Evolutionary conservation across 35 echinoderm and acorn worm genomes (phyloP).

Genomic region (Eucidaris tribuloides): DNA sequence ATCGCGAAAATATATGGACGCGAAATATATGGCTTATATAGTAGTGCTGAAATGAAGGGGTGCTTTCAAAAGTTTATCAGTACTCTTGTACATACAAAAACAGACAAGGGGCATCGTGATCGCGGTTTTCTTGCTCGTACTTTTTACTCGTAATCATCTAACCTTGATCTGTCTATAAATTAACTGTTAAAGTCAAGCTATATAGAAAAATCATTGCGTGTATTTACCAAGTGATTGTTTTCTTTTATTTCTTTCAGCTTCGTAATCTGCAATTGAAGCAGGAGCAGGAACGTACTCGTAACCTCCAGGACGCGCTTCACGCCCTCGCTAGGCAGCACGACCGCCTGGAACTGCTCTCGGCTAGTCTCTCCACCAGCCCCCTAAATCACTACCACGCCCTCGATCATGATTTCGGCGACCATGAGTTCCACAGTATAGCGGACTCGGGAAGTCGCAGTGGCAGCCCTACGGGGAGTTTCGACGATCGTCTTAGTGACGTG

Average conservation of each 20-base stretch:
- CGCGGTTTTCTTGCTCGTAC: no score
- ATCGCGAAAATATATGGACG: no score
- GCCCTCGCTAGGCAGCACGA: slow-evolving; percentile 45
- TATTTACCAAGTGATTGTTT: background rate
- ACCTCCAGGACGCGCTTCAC: slow-evolving; percentile 56
- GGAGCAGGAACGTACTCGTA: slow-evolving; percentile 25
- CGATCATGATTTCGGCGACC: background rate
- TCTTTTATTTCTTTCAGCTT: slow-evolving; percentile 19
- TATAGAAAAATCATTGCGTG: no score
- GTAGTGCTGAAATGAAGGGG: no score
- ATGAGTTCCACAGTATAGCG: slow-evolving; percentile 14
- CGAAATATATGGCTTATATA: no score
- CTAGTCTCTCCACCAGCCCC: slow-evolving; percentile 16
- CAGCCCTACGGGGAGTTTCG: slow-evolving; percentile 34
- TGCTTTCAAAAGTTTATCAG: no score
- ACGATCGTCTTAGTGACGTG: slow-evolving; percentile 30
- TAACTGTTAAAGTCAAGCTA: no score
- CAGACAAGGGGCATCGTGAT: no score
- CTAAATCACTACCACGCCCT: background rate
- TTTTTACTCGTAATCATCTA: no score
- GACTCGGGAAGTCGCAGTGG: background rate
- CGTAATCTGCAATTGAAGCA: slow-evolving; percentile 41
- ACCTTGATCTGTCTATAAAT: no score
- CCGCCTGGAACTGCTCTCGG: slow-evolving; percentile 42
- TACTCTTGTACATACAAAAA: no score